A percentile compares a stretch with the other conserved stretches of the same genome.
phyloP scores from a whole-genome alignment of 1,140 invertebrate species.

The Sinella curviseta region DNA sequence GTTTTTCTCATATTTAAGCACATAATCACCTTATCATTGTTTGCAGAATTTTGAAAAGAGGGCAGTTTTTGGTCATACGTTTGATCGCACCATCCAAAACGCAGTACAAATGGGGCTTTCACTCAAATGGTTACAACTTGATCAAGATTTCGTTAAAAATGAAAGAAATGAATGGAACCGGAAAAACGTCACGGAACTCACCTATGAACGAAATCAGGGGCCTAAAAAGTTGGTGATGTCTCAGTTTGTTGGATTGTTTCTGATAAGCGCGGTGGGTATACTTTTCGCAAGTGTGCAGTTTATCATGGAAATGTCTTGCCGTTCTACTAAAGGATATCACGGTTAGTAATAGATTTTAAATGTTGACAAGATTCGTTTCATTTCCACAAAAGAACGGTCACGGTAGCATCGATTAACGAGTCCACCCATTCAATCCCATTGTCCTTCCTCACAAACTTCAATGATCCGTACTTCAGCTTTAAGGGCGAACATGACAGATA shows the following conservation, averaged over 20 bases:
- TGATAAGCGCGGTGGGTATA: background rate
- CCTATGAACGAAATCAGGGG: background rate
- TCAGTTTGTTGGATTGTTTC: background rate
- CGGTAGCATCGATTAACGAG: slow-evolving; percentile 3
- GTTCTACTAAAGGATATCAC: no score
- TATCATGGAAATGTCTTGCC: background rate
- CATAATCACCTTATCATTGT: background rate
- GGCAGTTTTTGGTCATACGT: background rate
- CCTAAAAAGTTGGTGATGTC: background rate
- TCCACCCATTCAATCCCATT: background rate
- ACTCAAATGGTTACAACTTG: background rate
- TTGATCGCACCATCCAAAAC: background rate
- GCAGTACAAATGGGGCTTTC: slow-evolving; percentile 14
- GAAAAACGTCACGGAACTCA: background rate
- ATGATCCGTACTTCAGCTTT: background rate
- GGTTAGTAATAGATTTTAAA: no score
- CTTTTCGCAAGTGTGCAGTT: background rate
- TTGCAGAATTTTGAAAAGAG: background rate
- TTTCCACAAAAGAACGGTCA: slow-evolving; percentile 12
- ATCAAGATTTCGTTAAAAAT: background rate
- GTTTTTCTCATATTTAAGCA: background rate
- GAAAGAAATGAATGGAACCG: background rate
- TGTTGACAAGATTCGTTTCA: no score
- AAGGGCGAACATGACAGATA: background rate
- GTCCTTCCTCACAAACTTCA: background rate